Percentiles rank a stretch among this genome's conserved stretches.
These are phyloP conservation scores for Nomada ruficornis DNA, from an alignment of 2,888 invertebrate species.

Conservation along the genomic window DNA sequence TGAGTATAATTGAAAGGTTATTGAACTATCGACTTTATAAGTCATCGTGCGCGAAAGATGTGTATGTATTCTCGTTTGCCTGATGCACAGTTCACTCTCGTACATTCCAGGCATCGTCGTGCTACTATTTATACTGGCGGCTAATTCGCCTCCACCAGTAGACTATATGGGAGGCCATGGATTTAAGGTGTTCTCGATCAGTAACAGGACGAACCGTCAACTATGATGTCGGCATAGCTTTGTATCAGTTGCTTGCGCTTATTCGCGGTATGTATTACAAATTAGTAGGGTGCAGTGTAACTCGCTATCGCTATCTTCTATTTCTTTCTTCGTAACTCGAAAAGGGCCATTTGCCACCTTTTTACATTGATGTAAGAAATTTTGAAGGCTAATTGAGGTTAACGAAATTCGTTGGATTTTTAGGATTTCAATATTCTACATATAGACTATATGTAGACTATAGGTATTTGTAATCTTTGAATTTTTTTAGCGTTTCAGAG, in stretches of 20 bases:
- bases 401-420: background rate
- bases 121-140: slow-evolving; percentile 73
- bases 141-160: slow-evolving; percentile 70
- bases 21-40: background rate
- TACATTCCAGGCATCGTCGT: slow-evolving; percentile 29
- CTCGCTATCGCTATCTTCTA: slow-evolving; percentile 25
- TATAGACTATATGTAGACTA: background rate
- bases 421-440: no score
- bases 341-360: no score
- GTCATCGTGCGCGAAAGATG: slow-evolving; percentile 5
- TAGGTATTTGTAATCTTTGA: no score
- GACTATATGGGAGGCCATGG: slow-evolving; percentile 50
- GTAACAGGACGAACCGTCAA: slow-evolving; percentile 45
- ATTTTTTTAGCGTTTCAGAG: no score
- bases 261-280: slow-evolving; percentile 38
- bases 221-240: slow-evolving; percentile 31
- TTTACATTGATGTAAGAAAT: no score
- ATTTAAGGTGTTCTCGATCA: slow-evolving; percentile 68
- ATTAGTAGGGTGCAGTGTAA: slow-evolving; percentile 31
- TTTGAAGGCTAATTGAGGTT: no score
- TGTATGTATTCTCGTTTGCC: slow-evolving; percentile 43
- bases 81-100: slow-evolving; percentile 42
- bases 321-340: background rate
- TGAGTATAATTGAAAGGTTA: background rate
- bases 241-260: slow-evolving; percentile 33